phyloP scores from a whole-genome alignment of 2,113 vertebrate genomes.

The Oryzias woworae region DNA sequence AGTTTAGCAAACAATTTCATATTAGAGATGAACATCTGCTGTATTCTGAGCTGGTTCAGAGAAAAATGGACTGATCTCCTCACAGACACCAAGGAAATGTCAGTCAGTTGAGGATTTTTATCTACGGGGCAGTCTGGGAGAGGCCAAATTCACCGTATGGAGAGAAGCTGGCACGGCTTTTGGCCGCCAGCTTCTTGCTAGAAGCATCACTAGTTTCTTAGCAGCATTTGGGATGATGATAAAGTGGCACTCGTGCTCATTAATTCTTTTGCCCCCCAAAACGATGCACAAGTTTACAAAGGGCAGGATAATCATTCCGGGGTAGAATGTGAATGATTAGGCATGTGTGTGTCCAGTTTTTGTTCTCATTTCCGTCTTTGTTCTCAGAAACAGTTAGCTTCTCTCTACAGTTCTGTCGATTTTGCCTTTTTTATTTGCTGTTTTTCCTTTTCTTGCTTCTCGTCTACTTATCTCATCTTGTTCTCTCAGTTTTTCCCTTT shows the following conservation, averaged over 20 bases:
- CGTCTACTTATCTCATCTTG: neutral
- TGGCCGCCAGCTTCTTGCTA: constrained; percentile 30
- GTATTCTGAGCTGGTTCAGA: constrained; percentile 61
- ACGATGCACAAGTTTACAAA: constrained; percentile 30
- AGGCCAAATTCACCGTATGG: constrained; percentile 14
- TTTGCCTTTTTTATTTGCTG: neutral
- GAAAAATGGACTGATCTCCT: constrained; percentile 59
- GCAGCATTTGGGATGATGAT: constrained; percentile 55
- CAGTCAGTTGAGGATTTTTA: constrained; percentile 61
- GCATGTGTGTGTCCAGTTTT: constrained; percentile 29
- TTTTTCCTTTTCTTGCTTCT: neutral
- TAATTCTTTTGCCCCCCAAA: constrained; percentile 47
- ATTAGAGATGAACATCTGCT: constrained; percentile 65
- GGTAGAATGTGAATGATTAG: constrained; percentile 39
- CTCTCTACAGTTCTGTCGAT: too few species aligned
- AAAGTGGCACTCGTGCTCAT: constrained; percentile 49
- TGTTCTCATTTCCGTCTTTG: neutral
- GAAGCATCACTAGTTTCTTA: constrained; percentile 53
- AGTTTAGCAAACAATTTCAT: constrained; percentile 54
- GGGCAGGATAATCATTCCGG: constrained; percentile 22
- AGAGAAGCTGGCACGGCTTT: neutral
- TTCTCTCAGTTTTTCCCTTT: neutral
- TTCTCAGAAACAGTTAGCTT: neutral
- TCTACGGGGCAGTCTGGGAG: constrained; percentile 49
- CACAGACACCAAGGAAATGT: constrained; percentile 47